Percentiles rank a stretch among this genome's conserved stretches.
Evolutionary conservation across 2,888 invertebrate genomes (phyloP).

Genomic region (Gari tellinella): DNA sequence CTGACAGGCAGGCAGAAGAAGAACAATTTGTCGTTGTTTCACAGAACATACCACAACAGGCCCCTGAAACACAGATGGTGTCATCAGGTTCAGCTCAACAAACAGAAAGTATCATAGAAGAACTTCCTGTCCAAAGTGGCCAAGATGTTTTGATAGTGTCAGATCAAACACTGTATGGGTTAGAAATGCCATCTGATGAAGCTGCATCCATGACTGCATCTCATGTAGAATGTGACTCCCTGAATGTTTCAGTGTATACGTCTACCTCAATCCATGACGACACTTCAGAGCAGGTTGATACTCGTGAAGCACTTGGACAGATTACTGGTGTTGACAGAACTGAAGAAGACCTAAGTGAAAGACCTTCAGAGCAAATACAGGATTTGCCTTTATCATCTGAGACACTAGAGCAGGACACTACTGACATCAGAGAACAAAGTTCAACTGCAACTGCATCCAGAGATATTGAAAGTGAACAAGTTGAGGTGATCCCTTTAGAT

Average conservation of each 20-base stretch:
- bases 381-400: constrained; percentile 38
- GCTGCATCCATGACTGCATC: constrained; percentile 68
- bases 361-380: constrained; percentile 39
- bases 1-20: constrained; percentile 16
- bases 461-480: too few species aligned
- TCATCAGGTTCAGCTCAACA: constrained; percentile 36
- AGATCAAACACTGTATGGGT: constrained; percentile 83
- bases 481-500: background rate
- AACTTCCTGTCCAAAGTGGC: constrained; percentile 64
- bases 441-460: too few species aligned
- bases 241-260: constrained; percentile 59
- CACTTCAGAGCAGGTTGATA: constrained; percentile 60
- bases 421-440: too few species aligned
- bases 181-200: constrained; percentile 84
- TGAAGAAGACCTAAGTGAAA: constrained; percentile 53
- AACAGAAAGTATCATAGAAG: constrained; percentile 73
- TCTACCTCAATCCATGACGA: constrained; percentile 62
- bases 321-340: constrained; percentile 53
- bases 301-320: constrained; percentile 56
- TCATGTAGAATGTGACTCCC: constrained; percentile 66
- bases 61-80: constrained; percentile 14
- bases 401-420: constrained; percentile 23
- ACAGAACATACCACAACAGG: constrained; percentile 12
- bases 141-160: constrained; percentile 74
- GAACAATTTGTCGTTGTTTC: constrained; percentile 32